phyloP scores from a whole-genome alignment of 2,797 vertebrate genomes.

The Smutsia temminckii region DNA sequence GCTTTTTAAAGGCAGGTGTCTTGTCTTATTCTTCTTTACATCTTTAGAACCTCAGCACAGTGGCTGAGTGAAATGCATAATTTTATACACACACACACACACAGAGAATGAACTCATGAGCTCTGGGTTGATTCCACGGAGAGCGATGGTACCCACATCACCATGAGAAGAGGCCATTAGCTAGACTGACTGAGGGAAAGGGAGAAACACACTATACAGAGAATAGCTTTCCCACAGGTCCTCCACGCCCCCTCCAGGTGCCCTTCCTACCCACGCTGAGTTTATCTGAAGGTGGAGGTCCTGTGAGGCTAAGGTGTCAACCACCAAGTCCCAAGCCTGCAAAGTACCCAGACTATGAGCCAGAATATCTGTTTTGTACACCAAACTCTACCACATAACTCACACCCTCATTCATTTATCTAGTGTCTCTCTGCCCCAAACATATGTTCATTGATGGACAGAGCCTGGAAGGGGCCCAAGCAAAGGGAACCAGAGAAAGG shows the following conservation, averaged over 20 bases:
- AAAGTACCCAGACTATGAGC: background rate
- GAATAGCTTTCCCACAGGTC: background rate
- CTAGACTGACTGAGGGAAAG: background rate
- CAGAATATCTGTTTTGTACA: background rate
- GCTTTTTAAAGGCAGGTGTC: background rate
- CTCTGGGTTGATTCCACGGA: background rate
- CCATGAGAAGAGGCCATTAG: background rate
- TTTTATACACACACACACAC: background rate
- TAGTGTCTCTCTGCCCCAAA: too few species aligned
- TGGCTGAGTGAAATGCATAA: too few species aligned
- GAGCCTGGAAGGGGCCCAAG: background rate
- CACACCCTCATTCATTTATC: background rate
- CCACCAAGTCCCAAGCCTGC: background rate
- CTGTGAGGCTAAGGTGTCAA: background rate
- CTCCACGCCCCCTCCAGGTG: background rate
- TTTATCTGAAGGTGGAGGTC: background rate
- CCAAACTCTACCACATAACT: rapidly evolving
- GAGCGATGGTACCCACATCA: background rate
- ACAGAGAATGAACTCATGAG: background rate
- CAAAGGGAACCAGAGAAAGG: background rate
- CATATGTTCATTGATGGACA: rapidly evolving
- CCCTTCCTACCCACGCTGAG: background rate
- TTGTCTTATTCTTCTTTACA: background rate
- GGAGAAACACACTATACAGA: background rate
- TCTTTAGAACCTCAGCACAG: background rate